Conservation (phyloP, 2,113 vertebrate genomes). For the Prietella phreatophila region DNA sequence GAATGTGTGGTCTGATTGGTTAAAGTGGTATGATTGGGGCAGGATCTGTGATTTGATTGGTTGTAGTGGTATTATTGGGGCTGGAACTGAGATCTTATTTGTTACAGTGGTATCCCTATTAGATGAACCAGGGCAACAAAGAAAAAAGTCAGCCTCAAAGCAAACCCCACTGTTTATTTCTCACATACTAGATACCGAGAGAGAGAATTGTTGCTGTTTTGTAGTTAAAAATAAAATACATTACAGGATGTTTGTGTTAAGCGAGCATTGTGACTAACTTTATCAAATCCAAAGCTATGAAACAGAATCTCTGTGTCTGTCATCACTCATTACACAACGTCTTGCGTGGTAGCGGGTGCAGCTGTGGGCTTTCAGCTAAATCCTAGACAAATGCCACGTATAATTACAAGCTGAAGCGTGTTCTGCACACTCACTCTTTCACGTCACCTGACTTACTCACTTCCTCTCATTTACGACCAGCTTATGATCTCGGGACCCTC, state of each 20-base stretch:
- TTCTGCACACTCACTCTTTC: background rate
- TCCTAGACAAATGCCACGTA: background rate
- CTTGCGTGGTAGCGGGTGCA: background rate
- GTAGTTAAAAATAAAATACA: background rate
- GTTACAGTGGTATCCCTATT: background rate
- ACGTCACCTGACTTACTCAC: constrained; percentile 1
- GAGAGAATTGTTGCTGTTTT: background rate
- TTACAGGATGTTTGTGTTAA: background rate
- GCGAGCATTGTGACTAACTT: background rate
- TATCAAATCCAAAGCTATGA: background rate
- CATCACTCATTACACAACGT: background rate
- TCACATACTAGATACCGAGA: background rate
- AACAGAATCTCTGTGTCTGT: background rate
- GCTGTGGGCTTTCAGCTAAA: background rate
- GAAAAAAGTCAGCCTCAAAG: background rate
- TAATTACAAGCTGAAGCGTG: background rate
- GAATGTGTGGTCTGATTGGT: background rate
- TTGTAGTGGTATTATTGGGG: background rate
- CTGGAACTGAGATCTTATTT: background rate
- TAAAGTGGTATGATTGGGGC: background rate
- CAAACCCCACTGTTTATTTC: background rate
- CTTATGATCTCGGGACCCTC: background rate
- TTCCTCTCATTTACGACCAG: background rate
- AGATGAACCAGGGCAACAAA: background rate
- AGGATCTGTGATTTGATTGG: background rate